Base-by-base conservation (phyloP, 2,888 invertebrate genomes). In the Sphaerophoria taeniata region DNA sequence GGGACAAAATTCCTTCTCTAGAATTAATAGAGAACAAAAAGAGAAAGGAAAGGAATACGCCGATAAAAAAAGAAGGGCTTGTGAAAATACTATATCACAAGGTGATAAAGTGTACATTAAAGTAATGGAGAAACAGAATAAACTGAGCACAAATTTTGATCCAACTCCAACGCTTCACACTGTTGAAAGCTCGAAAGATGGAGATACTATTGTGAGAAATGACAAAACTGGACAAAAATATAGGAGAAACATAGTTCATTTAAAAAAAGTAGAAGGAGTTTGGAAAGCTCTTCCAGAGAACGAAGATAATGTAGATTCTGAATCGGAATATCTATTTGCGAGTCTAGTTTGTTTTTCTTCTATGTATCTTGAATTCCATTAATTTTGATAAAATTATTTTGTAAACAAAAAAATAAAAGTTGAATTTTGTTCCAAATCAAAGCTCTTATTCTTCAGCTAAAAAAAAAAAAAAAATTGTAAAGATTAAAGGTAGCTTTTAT, bases 1-100 rank as follows among this genome's bases (percentile, higher is more conserved):
- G 55, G 6, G 55, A 55, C 24, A 69, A 69, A 55, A 69, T 69
- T 53, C 45, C 56, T 16, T 56, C 56, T n/a, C 7, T 56, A 56
- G 56, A 56, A 56, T 3, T 9, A n/a, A 34, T 56, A 7, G 4
- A 56, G 7, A 24, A 11, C 24, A 6, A 53, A 67, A 67, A 47
- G 43, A 58, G 0, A 56, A 47, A 9, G 47, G 6, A 24, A 47
- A 55, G 34, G 45, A 70, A 11, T 70, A 70, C 31, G 39, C 70
- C 6, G 70, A 70, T 69, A 69, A 14, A 43, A 69, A 69, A 43
- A 53, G 55, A 6, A 39, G 6, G 39, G 55, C 69, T 7, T 11
- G 24, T 12, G 43, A 31, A 11, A 31, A 12, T n/a, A 16, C 39
- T 24, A 55, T 69, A 24, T 36, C 36, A 31, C 53, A 55, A 7